phyloP scores from a whole-genome alignment of 2,888 invertebrate genomes.

The Cyaniris semiargus region DNA sequence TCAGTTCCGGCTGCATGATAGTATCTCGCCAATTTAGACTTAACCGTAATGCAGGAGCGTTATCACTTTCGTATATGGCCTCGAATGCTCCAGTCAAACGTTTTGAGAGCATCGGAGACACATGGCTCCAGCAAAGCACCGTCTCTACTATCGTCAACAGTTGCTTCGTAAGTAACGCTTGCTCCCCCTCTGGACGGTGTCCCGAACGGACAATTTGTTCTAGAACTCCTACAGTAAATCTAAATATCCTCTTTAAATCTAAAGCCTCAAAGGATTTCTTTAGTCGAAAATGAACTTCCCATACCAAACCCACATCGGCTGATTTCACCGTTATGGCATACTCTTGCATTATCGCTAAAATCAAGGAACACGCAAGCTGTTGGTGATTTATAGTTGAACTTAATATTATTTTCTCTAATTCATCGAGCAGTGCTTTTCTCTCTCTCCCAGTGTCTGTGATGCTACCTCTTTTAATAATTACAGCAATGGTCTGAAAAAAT shows the following conservation, averaged over 20 bases:
- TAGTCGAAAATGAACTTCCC: slow-evolving; percentile 91
- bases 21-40: slow-evolving; percentile 87
- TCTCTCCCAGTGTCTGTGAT: slow-evolving; percentile 87
- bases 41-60: slow-evolving; percentile 82
- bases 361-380: slow-evolving; percentile 90
- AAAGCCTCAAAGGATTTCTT: slow-evolving; percentile 91
- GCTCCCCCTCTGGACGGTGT: slow-evolving; percentile 74
- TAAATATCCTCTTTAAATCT: slow-evolving; percentile 89
- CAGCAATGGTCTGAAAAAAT: slow-evolving; percentile 86
- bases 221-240: slow-evolving; percentile 70
- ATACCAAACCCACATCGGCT: slow-evolving; percentile 91
- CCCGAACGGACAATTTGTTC: slow-evolving; percentile 70
- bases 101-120: slow-evolving; percentile 84
- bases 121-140: slow-evolving; percentile 91
- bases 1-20: slow-evolving; percentile 86
- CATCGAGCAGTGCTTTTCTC: slow-evolving; percentile 83
- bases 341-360: slow-evolving; percentile 92
- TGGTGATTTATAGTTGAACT: slow-evolving; percentile 90
- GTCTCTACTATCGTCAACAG: slow-evolving; percentile 89
- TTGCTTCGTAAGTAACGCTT: slow-evolving; percentile 82
- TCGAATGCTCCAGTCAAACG: slow-evolving; percentile 86
- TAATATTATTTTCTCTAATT: slow-evolving; percentile 88
- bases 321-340: slow-evolving; percentile 92
- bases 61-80: slow-evolving; percentile 84
- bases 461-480: slow-evolving; percentile 92